A percentile compares a stretch with the other conserved stretches of the same genome.
Conservation (phyloP, 2,797 vertebrate species). For the Sphenodon punctatus region DNA sequence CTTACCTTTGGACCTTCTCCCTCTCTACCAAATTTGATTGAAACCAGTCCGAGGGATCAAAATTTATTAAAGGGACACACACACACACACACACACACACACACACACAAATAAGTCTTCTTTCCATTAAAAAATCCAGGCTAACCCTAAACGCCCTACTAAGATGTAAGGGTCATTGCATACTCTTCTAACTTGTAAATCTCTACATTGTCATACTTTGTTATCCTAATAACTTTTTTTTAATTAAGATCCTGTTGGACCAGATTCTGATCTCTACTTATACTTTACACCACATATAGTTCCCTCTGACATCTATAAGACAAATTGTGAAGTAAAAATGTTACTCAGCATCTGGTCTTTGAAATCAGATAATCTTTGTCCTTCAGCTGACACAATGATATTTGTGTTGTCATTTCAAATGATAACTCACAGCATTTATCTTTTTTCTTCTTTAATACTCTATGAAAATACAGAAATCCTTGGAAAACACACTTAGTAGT, state of each 20-base stretch:
- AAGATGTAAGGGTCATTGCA: not conserved
- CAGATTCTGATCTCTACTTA: not conserved
- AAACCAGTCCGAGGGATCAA: too few species aligned
- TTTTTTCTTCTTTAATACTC: not conserved
- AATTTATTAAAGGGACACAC: too few species aligned
- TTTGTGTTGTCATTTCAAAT: not conserved
- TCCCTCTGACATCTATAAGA: fast-evolving
- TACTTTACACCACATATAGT: fast-evolving
- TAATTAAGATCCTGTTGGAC: not conserved
- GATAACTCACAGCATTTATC: not conserved
- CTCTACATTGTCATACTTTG: not conserved
- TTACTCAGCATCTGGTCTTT: not conserved
- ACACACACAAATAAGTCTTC: too few species aligned
- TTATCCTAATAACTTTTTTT: not conserved
- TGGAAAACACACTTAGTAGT: not conserved
- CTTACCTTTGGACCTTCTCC: too few species aligned
- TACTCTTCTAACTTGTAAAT: not conserved
- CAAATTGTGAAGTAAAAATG: not conserved
- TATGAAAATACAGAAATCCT: not conserved
- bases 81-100: too few species aligned
- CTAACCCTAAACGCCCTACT: too few species aligned
- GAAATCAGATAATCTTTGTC: not conserved
- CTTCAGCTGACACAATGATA: not conserved
- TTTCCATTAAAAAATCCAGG: too few species aligned
- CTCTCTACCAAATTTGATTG: too few species aligned